These are phyloP conservation scores for Silurus glanis DNA, from an alignment of 2,113 vertebrate species.

Conservation along the genomic window DNA sequence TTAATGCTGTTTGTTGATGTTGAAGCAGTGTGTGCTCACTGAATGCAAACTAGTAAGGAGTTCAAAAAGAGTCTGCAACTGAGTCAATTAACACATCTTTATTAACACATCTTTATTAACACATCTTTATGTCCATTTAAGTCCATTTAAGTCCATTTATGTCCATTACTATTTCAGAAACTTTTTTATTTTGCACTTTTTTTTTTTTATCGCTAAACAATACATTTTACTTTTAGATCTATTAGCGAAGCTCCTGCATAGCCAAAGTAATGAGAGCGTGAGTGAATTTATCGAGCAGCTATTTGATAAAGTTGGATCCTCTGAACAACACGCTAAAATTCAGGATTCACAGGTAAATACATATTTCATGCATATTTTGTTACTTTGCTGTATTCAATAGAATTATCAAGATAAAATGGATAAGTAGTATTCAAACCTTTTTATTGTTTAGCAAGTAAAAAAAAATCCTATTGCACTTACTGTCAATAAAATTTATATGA, in stretches of 20 bases:
- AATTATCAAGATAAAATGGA: neutral
- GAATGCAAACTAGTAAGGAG: too few species aligned
- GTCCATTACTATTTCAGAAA: neutral
- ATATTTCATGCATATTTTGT: neutral
- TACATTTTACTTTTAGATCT: conserved; percentile 65
- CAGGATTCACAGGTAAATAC: conserved; percentile 64
- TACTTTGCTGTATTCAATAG: neutral
- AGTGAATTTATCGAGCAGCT: conserved; percentile 75
- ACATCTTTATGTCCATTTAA: neutral
- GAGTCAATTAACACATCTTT: too few species aligned
- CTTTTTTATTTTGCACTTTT: neutral
- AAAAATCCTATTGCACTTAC: neutral
- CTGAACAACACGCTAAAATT: conserved; percentile 59
- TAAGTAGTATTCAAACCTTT: neutral
- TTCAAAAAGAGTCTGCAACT: too few species aligned
- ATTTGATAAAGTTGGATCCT: conserved; percentile 67
- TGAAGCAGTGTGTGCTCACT: too few species aligned
- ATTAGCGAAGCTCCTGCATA: conserved; percentile 68
- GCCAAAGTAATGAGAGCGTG: conserved; percentile 53
- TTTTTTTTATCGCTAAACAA: neutral
- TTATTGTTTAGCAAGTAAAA: neutral
- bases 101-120: too few species aligned
- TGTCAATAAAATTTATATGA: neutral
- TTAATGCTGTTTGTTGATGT: too few species aligned
- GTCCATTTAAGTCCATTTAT: too few species aligned